Evolutionary conservation across 2,888 invertebrate genomes (phyloP), one percentile per base, ranked within the genome.

Genomic region (Apocheima hispidaria): DNA sequence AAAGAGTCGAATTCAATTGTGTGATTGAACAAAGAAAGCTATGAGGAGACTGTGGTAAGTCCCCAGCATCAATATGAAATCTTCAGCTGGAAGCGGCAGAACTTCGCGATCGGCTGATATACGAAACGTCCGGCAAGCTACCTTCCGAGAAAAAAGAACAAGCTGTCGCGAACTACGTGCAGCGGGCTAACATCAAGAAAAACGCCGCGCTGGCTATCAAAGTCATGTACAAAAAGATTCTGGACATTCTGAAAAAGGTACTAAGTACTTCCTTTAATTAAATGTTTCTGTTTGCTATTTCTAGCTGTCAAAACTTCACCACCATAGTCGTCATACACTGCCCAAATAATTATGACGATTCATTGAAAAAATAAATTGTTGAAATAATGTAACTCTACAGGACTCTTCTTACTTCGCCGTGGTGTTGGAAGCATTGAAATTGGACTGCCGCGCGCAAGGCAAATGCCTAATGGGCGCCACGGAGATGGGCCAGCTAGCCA

Each of bases 351-450:
- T 30, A 6, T 6, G 2, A 26, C 9, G 6, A 26, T 26, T 26
- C 10, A 30, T 12, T 12, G 1, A 9, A 14, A 14, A n/a, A n/a
- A n/a, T n/a, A n/a, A n/a, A n/a, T n/a, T n/a, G 35, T n/a, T 12
- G 0, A 3, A 10, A 35, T 35, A n/a, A n/a, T 35, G 14, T 35
- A 14, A 16, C 6, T 21, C 4, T 68, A 52, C 72, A 95, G 95
- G 96, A 96, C 74, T 92, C 94, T 0, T 88, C 94, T 6, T 95
- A 95, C 73, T 95, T 94, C 70, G 94, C 95, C 46, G 94, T 94
- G 0, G 94, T 95, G 2, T 77, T 95, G 54, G 91, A 92, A 35
- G 93, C 94, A 0, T 79, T 96, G 46, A 92, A 93, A 70, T 74
- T 91, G 23, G 95, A 96, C 75, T 94, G 94, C 61, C 82, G 91